Conservation (phyloP, 2,797 vertebrate species). For the Myotis vivesi region DNA sequence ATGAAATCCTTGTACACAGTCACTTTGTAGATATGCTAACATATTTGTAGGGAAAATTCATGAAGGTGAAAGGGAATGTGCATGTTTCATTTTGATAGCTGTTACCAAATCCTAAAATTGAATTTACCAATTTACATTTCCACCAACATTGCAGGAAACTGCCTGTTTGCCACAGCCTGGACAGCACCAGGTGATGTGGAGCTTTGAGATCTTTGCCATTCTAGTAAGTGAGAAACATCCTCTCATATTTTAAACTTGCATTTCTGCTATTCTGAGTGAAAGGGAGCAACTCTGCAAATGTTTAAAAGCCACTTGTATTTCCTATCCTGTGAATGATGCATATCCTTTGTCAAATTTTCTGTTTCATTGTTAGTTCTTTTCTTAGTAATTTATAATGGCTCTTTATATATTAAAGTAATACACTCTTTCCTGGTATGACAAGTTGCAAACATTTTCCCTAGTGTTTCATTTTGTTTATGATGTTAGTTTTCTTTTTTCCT, state of each 20-base stretch:
- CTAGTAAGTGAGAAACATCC: background rate
- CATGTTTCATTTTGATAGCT: background rate
- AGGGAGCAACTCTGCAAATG: background rate
- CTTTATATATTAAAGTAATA: conserved; percentile 7
- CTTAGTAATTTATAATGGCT: conserved; percentile 37
- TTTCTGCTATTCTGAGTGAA: background rate
- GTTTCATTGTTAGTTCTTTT: background rate
- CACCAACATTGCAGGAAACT: background rate
- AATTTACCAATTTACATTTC: background rate
- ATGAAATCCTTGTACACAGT: background rate
- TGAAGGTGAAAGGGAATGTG: background rate
- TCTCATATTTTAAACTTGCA: background rate
- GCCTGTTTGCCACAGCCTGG: background rate
- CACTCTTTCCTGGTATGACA: background rate
- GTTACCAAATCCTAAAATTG: background rate
- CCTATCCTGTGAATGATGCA: background rate
- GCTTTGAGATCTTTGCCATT: background rate
- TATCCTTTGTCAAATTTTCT: background rate
- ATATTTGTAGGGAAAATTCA: background rate
- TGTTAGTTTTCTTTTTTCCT: background rate
- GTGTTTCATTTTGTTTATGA: background rate
- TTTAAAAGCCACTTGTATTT: background rate
- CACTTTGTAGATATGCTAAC: background rate
- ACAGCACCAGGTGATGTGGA: background rate
- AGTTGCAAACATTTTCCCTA: background rate